Percentiles rank a stretch among this genome's conserved stretches.
These are phyloP conservation scores for Manacus vitellinus DNA, from an alignment of 2,113 vertebrate species.

Conservation along the genomic window DNA sequence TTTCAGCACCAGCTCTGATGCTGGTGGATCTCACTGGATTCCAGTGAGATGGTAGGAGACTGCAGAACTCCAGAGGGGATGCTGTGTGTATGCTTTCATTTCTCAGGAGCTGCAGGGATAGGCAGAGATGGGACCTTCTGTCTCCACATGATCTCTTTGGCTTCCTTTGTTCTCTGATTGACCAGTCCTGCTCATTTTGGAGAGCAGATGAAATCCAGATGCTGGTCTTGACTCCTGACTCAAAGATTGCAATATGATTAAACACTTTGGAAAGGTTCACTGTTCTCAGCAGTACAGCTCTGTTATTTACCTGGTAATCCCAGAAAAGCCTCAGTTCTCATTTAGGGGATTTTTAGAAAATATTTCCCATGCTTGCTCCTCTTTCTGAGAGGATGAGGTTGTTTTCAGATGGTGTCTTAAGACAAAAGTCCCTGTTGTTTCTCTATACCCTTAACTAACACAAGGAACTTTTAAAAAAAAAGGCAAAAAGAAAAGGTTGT, in stretches of 20 bases:
- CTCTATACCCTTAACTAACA: neutral
- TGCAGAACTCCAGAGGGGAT: neutral
- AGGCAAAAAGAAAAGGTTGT: neutral
- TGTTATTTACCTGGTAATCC: constrained; percentile 22
- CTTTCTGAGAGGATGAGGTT: neutral
- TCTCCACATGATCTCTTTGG: neutral
- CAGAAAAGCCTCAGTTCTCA: neutral
- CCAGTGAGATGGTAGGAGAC: neutral
- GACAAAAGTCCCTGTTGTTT: neutral
- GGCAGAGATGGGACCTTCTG: neutral
- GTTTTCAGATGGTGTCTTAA: neutral
- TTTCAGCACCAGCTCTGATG: neutral
- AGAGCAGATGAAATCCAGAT: constrained; percentile 3
- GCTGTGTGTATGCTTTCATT: neutral
- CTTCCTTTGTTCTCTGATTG: neutral
- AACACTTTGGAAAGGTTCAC: neutral
- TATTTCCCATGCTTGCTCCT: neutral
- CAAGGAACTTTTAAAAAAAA: neutral
- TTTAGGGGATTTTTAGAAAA: neutral
- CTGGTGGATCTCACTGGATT: neutral
- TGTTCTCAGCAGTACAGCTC: neutral
- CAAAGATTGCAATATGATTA: neutral
- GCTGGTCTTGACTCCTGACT: neutral
- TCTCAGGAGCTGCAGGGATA: neutral
- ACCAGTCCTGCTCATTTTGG: neutral